phyloP scores from a whole-genome alignment of 2,113 vertebrate genomes.

The Trogon melanurus region DNA sequence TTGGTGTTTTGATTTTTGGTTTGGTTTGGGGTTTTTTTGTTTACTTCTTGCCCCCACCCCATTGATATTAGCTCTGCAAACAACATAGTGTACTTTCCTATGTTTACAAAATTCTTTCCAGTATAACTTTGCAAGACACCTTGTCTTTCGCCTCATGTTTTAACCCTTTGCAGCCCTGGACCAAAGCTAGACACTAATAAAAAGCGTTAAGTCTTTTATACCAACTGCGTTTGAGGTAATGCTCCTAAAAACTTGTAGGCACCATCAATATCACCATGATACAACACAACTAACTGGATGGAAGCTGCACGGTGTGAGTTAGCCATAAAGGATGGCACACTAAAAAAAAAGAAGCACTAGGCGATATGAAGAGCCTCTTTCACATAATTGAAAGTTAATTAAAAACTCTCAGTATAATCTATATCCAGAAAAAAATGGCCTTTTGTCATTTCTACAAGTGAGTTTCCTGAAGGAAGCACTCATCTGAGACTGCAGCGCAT shows the following conservation, averaged over 20 bases:
- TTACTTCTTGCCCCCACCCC: too few species aligned
- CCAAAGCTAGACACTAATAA: not conserved
- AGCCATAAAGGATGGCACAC: not conserved
- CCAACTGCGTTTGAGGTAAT: not conserved
- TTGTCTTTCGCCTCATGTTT: not conserved
- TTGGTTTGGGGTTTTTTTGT: too few species aligned
- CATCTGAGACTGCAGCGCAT: conserved; percentile 21
- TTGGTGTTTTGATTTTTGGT: not conserved
- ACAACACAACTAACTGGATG: not conserved
- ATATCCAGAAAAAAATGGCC: not conserved
- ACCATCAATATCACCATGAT: not conserved
- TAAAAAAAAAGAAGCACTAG: not conserved
- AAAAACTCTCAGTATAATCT: not conserved
- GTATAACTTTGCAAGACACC: not conserved
- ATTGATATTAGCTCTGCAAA: not conserved
- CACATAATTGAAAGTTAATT: conserved; percentile 48
- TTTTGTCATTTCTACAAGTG: conserved; percentile 23
- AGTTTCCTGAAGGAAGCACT: conserved; percentile 26
- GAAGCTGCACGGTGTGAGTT: not conserved
- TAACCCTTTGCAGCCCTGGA: not conserved
- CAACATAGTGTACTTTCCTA: not conserved
- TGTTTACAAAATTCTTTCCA: not conserved
- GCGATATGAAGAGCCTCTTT: not conserved
- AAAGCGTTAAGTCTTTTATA: not conserved
- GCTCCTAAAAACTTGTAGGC: not conserved